A percentile compares a stretch with the other conserved stretches of the same genome.
phyloP scores from a whole-genome alignment of 2,797 vertebrate species.

The Anas capensis region DNA sequence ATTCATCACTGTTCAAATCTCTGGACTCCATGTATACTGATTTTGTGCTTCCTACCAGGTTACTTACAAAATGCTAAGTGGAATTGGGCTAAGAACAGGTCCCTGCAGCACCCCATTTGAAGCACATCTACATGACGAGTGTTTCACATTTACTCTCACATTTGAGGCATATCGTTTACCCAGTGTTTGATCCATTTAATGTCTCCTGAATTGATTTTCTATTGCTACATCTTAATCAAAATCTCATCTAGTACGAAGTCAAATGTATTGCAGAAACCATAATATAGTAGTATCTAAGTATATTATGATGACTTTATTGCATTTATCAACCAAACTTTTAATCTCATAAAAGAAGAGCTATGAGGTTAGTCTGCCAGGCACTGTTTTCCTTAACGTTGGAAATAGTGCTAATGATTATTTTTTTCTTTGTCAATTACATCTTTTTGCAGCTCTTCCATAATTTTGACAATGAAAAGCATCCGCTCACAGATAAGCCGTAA shows the following conservation, averaged over 20 bases:
- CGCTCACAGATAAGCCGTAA: neutral
- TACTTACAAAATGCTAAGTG: slow-evolving; percentile 12
- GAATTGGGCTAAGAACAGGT: neutral
- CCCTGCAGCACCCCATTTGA: neutral
- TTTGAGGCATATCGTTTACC: neutral
- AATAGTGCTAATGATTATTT: neutral
- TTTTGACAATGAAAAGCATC: neutral
- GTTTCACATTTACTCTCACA: neutral
- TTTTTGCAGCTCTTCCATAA: neutral
- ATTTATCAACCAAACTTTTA: neutral
- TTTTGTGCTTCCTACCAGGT: slow-evolving; percentile 21
- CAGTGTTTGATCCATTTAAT: slow-evolving; percentile 1
- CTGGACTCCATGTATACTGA: neutral
- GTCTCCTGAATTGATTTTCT: slow-evolving; percentile 5
- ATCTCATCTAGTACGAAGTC: neutral
- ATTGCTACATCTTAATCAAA: slow-evolving; percentile 14
- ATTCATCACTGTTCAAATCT: neutral
- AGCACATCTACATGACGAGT: neutral
- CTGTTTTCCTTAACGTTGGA: neutral
- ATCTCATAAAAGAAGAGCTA: neutral
- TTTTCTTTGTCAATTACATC: neutral
- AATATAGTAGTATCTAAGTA: neutral
- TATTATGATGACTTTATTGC: neutral
- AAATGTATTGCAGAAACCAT: neutral
- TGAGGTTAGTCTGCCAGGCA: neutral